Conservation (phyloP, 1,140 invertebrate genomes). For the Pristionchus pacificus region DNA sequence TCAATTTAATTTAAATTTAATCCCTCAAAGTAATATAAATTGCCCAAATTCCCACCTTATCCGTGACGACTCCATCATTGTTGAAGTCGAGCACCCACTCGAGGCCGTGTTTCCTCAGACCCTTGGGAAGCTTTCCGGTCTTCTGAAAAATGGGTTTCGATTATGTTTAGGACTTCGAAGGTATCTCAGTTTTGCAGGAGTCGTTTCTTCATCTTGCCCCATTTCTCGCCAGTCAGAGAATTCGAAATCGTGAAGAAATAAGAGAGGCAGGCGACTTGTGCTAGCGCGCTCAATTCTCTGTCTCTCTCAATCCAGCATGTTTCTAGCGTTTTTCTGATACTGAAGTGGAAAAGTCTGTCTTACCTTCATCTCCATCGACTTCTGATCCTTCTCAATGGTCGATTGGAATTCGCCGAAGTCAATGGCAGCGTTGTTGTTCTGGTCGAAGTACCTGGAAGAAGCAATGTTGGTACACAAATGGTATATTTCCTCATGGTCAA, state of each 20-base stretch:
- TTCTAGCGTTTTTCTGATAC: no score
- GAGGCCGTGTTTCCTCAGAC: conserved; percentile 48
- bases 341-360: no score
- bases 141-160: no score
- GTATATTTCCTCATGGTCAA: background rate
- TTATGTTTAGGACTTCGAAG: no score
- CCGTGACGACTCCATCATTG: conserved; percentile 54
- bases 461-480: background rate
- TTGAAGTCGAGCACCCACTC: conserved; percentile 56
- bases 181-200: no score
- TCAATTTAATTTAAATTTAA: background rate
- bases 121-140: background rate
- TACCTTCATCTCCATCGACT: conserved; percentile 39
- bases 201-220: no score
- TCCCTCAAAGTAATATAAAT: background rate
- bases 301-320: conserved; percentile 9
- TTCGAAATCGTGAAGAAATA: no score
- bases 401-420: conserved; percentile 37
- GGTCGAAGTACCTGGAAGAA: conserved; percentile 49
- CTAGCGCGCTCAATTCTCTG: conserved; percentile 29
- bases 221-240: no score
- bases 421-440: conserved; percentile 44
- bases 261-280: no score
- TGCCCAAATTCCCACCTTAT: conserved; percentile 5
- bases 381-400: conserved; percentile 46